These are phyloP conservation scores for Sebastes iracundus DNA, from an alignment of 2,797 vertebrate genomes.

Conservation along the genomic window DNA sequence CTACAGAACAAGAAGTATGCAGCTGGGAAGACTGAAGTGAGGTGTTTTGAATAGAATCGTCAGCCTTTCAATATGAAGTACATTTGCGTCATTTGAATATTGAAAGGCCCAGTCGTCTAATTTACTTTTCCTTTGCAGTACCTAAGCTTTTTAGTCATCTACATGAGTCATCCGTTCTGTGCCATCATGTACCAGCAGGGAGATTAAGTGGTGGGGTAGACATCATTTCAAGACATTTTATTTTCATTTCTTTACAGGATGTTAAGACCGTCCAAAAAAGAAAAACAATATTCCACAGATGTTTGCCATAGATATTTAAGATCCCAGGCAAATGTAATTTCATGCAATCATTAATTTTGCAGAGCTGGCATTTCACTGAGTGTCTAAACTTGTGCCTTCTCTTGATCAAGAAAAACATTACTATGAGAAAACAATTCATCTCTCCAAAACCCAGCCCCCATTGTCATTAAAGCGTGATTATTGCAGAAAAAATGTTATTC, in stretches of 20 bases:
- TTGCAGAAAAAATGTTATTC: not conserved
- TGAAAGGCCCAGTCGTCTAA: not conserved
- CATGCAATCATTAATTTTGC: not conserved
- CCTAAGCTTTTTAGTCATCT: conserved; percentile 38
- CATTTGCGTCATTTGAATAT: not conserved
- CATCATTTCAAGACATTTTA: not conserved
- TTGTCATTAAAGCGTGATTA: not conserved
- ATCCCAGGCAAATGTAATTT: not conserved
- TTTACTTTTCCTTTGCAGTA: conserved; percentile 23
- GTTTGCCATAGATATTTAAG: not conserved
- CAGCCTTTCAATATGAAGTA: not conserved
- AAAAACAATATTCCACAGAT: not conserved
- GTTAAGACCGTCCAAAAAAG: not conserved
- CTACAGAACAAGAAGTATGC: not conserved
- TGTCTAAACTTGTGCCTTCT: not conserved
- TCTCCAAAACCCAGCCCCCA: not conserved
- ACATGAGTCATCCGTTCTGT: conserved; percentile 24
- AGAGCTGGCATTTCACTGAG: not conserved
- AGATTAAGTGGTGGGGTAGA: conserved; percentile 1
- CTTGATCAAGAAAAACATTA: not conserved
- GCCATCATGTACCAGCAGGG: not conserved
- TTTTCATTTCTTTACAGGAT: not conserved
- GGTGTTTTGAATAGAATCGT: not conserved
- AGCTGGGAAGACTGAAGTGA: not conserved
- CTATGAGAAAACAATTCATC: not conserved